A percentile compares a stretch with the other conserved stretches of the same genome.
Evolutionary conservation across 2,797 vertebrate species (phyloP).

Genomic region (Eupleurogrammus muticus): DNA sequence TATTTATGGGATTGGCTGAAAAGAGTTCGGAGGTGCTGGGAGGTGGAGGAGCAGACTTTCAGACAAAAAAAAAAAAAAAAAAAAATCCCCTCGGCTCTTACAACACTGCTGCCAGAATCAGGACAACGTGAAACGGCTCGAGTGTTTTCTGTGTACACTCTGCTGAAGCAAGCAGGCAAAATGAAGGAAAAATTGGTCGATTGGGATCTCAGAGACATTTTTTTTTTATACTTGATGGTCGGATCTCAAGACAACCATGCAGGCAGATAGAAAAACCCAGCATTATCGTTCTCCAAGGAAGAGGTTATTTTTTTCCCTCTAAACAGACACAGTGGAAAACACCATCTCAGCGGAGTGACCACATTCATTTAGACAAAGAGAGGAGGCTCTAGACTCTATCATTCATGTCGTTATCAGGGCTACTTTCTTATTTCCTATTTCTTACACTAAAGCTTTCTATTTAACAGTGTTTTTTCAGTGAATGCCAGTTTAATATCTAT

Average conservation of each 20-base stretch:
- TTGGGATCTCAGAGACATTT: slow-evolving; percentile 22
- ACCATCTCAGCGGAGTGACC: slow-evolving; percentile 24
- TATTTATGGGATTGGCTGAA: slow-evolving; percentile 25
- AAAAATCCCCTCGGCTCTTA: slow-evolving; percentile 39
- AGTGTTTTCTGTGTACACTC: slow-evolving; percentile 45
- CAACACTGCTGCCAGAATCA: slow-evolving; percentile 49
- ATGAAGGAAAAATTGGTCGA: slow-evolving; percentile 51
- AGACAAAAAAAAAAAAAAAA: no score
- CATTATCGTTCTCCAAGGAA: slow-evolving; percentile 40
- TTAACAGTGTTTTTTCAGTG: background rate
- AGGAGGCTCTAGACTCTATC: slow-evolving; percentile 6
- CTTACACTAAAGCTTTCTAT: slow-evolving; percentile 2
- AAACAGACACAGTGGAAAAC: slow-evolving; percentile 45
- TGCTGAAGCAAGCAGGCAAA: slow-evolving; percentile 34
- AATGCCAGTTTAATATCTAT: background rate
- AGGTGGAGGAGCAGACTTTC: slow-evolving; percentile 19
- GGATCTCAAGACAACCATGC: slow-evolving; percentile 31
- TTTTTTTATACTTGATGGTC: slow-evolving; percentile 44
- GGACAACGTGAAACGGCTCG: slow-evolving; percentile 43
- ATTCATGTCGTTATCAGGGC: slow-evolving; percentile 26
- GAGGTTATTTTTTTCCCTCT: slow-evolving; percentile 44
- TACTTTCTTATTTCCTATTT: slow-evolving; percentile 32
- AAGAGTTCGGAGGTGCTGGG: background rate
- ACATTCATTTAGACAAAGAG: slow-evolving; percentile 20
- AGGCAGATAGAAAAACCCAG: slow-evolving; percentile 18